Percentiles rank a stretch among this genome's conserved stretches.
Evolutionary conservation across 2,888 invertebrate species (phyloP).

Genomic region (Drosophila meridiana): DNA sequence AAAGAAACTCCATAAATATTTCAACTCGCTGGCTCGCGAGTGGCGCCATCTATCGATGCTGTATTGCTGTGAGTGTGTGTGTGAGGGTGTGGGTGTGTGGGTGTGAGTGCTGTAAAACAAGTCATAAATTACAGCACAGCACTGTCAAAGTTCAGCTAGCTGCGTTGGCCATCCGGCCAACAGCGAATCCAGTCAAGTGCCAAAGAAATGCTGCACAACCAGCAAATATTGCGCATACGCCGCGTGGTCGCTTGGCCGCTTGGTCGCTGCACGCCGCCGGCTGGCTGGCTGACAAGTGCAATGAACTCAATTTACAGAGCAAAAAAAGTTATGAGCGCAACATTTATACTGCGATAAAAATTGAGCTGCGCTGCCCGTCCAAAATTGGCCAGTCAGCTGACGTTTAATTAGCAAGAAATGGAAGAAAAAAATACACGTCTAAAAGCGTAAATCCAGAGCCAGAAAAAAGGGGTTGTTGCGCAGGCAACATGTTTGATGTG

Average conservation of each 20-base stretch:
- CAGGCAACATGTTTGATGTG: conserved; percentile 67
- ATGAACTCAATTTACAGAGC: conserved; percentile 73
- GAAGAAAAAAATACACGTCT: conserved; percentile 11
- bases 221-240: conserved; percentile 81
- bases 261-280: conserved; percentile 52
- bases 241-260: conserved; percentile 48
- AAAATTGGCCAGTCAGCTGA: conserved; percentile 55
- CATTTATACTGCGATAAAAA: conserved; percentile 67
- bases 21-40: conserved; percentile 73
- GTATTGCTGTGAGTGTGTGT: conserved; percentile 32
- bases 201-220: conserved; percentile 80
- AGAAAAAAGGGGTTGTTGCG: conserved; percentile 27
- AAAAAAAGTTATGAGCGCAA: conserved; percentile 62
- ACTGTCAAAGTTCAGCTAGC: conserved; percentile 80
- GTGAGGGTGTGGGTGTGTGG: conserved; percentile 12
- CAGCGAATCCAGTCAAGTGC: conserved; percentile 68
- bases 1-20: conserved; percentile 80
- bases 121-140: conserved; percentile 74
- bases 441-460: conserved; percentile 7
- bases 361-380: conserved; percentile 49
- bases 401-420: conserved; percentile 68
- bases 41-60: conserved; percentile 80
- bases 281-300: conserved; percentile 72
- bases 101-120: conserved; percentile 75
- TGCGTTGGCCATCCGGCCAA: conserved; percentile 61